Conservation (phyloP, 1,140 invertebrate species). For the Ceratina japonica region DNA sequence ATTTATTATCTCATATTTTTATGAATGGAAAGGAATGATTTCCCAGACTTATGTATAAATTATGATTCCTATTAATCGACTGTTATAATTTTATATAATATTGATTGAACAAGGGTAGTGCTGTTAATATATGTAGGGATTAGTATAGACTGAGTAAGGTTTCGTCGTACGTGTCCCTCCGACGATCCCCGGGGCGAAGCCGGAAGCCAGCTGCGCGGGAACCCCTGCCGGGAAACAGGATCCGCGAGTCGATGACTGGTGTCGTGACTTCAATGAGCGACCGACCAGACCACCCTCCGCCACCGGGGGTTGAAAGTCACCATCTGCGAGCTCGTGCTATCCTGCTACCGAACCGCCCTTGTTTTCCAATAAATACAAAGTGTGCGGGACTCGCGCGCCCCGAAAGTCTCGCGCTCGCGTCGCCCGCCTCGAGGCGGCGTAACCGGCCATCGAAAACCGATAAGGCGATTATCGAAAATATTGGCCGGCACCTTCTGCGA, state of each 20-base stretch:
- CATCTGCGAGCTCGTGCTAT: constrained; percentile 64
- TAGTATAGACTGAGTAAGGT: background rate
- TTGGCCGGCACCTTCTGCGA: constrained; percentile 46
- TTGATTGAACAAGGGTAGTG: no score
- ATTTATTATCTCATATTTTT: no score
- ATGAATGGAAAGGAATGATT: no score
- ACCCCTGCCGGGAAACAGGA: constrained; percentile 11
- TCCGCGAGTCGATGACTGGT: constrained; percentile 59
- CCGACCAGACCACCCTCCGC: constrained; percentile 56
- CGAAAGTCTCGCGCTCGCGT: background rate
- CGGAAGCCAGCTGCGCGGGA: constrained; percentile 18
- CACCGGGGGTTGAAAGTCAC: constrained; percentile 69
- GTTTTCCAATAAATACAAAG: constrained; percentile 79
- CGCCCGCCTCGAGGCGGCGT: no score
- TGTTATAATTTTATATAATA: background rate
- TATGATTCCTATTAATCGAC: no score
- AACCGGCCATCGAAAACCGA: constrained; percentile 47
- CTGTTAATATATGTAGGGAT: no score
- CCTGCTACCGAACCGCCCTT: constrained; percentile 77
- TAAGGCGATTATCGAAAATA: constrained; percentile 49
- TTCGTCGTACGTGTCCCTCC: background rate
- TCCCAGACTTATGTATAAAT: no score
- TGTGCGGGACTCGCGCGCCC: constrained; percentile 22
- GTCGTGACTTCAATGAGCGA: constrained; percentile 58
- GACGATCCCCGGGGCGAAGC: no score